These are phyloP conservation scores for Acipenser transmontanus DNA, from an alignment of 2,797 vertebrate species.

Conservation along the genomic window DNA sequence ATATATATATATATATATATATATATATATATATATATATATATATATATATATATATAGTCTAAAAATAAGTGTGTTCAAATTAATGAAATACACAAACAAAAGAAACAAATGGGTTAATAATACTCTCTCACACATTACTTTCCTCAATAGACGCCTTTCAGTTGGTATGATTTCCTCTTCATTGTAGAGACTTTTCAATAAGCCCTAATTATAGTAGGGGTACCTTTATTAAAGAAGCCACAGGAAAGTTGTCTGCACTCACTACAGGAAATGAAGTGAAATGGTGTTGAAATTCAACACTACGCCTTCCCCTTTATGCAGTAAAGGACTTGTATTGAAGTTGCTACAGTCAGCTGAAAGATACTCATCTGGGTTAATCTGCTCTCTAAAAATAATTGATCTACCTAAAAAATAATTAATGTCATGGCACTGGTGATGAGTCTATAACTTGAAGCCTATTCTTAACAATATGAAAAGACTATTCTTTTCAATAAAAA, in stretches of 20 bases:
- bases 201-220: neutral
- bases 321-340: neutral
- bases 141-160: too few relatives aligned
- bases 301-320: conserved; percentile 11
- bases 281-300: conserved; percentile 32
- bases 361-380: neutral
- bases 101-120: too few relatives aligned
- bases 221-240: conserved; percentile 6
- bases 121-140: too few relatives aligned
- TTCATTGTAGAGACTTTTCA: neutral
- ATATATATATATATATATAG: too few relatives aligned
- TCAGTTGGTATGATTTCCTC: too few relatives aligned
- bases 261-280: conserved; percentile 36
- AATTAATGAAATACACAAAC: too few relatives aligned
- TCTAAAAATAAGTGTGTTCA: too few relatives aligned
- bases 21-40: too few relatives aligned
- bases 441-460: neutral
- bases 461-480: neutral
- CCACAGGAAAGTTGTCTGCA: conserved; percentile 36
- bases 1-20: too few relatives aligned
- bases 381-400: conserved; percentile 1
- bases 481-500: neutral
- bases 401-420: neutral
- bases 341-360: neutral
- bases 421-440: neutral